Evolutionary conservation across 1,140 invertebrate species (phyloP).

Genomic region (Heterodera carotae): DNA sequence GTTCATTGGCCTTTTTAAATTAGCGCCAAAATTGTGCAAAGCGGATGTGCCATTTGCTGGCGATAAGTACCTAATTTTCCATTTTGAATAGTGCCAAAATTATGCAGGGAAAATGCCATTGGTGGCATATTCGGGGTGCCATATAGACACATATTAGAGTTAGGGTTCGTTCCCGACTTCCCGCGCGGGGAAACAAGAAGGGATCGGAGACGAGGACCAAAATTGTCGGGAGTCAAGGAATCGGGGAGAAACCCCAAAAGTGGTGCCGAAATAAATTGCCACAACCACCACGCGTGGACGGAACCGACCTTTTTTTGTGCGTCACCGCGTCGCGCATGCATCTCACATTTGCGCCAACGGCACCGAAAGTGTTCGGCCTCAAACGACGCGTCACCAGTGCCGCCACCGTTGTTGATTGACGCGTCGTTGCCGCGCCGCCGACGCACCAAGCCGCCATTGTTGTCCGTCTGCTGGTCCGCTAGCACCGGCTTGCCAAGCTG

Average conservation of each 20-base stretch:
- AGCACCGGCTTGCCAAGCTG: conserved; percentile 7
- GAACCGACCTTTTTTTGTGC: conserved; percentile 22
- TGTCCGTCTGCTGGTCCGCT: background rate
- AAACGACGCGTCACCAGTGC: background rate
- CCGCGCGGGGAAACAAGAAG: too few species aligned
- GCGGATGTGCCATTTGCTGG: too few species aligned
- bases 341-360: conserved; percentile 20
- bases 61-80: background rate
- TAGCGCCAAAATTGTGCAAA: background rate
- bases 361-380: conserved; percentile 4
- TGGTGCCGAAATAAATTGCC: too few species aligned
- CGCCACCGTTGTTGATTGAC: background rate
- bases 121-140: too few species aligned
- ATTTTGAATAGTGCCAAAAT: too few species aligned
- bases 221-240: too few species aligned
- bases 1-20: background rate
- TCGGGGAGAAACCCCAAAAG: too few species aligned
- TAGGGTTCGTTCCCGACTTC: too few species aligned
- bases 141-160: too few species aligned
- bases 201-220: too few species aligned
- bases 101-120: too few species aligned
- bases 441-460: background rate
- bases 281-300: too few species aligned
- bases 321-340: conserved; percentile 15
- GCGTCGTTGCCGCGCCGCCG: background rate